A percentile compares a stretch with the other conserved stretches of the same genome.
Evolutionary conservation across 2,888 invertebrate genomes (phyloP).

Genomic region (Perdita meconis): DNA sequence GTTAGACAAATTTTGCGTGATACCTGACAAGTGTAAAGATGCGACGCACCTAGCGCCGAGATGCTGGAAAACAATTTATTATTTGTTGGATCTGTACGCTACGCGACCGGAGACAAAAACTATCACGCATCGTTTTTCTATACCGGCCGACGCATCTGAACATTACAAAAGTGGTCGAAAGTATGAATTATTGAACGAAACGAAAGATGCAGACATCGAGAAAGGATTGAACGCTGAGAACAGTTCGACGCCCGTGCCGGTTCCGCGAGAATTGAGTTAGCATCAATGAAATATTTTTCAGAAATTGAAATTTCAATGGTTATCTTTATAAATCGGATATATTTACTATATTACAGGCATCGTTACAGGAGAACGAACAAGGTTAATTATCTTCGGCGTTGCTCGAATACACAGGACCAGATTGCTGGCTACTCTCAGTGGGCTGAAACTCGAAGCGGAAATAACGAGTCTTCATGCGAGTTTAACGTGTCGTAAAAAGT

Average conservation of each 20-base stretch:
- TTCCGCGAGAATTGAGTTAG: constrained; percentile 83
- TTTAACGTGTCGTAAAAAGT: constrained; percentile 94
- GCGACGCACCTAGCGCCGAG: constrained; percentile 87
- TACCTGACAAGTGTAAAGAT: constrained; percentile 85
- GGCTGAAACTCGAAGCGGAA: constrained; percentile 97
- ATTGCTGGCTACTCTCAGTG: constrained; percentile 95
- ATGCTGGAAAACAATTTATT: constrained; percentile 98
- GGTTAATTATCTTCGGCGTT: constrained; percentile 94
- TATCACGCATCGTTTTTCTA: constrained; percentile 91
- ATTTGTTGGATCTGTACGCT: constrained; percentile 95
- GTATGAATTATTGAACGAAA: constrained; percentile 86
- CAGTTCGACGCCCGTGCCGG: constrained; percentile 83
- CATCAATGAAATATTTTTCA: constrained; percentile 36
- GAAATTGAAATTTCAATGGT: background rate
- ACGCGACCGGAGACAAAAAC: constrained; percentile 98
- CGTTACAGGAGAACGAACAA: constrained; percentile 88
- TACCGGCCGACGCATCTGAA: constrained; percentile 89
- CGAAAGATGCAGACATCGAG: constrained; percentile 86
- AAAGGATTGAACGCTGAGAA: constrained; percentile 84
- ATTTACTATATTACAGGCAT: constrained; percentile 78
- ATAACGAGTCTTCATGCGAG: constrained; percentile 96
- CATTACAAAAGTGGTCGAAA: constrained; percentile 88
- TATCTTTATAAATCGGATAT: constrained; percentile 5
- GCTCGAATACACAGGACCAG: constrained; percentile 94
- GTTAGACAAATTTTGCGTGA: constrained; percentile 85